Base-by-base conservation (phyloP, 1,140 invertebrate genomes). In the Zaprionus camerounensis region DNA sequence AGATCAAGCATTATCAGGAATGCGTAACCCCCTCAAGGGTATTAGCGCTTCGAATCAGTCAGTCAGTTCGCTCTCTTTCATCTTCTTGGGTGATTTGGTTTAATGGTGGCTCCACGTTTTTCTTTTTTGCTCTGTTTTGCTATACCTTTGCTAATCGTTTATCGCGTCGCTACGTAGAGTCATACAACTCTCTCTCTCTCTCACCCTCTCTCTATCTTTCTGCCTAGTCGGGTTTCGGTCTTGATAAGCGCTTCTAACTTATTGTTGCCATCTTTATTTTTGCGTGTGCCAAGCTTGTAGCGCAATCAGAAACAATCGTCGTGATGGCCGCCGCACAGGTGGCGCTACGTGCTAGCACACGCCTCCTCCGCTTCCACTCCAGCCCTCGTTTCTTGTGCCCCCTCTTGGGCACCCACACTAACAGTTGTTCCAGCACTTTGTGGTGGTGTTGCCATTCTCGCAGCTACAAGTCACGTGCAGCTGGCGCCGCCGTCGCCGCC, bases 391-490 rank as follows among this genome's bases (percentile, higher is more conserved):
- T 38, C 28, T n/a, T 5, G 11, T n/a, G 22, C 13, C 13, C 41
- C 28, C 1, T 4, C 4, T n/a, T 5, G 11, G 41, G 17, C 26
- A 0, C 24, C 46, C 9, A 11, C 31, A 13, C 20, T 49, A 9
- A 46, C n/a, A 3, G 17, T 17, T 9, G 7, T 46, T 46, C 2
- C 41, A 38, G 26, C 38, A 11, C n/a, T 28, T 13, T 53, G 9
- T 24, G 38, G 11, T 46, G 51, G 71, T 55, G 64, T 59, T 41
- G 31, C 28, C 64, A 61, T 44, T 62, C 31, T 57, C 67, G 53
- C 17, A 64, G 59, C 17, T 41, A 65, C 55, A 62, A 46, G 34
- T 82, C 81, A 82, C 81, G 78, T 82, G 81, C 67, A 36, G 75
- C 20, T 15, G 41, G 15, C n/a, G 41, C 6, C n/a, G 7, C n/a